Evolutionary conservation across 2,113 vertebrate genomes (phyloP), one percentile per base, ranked within the genome.

Genomic region (Catharus fuscescens): DNA sequence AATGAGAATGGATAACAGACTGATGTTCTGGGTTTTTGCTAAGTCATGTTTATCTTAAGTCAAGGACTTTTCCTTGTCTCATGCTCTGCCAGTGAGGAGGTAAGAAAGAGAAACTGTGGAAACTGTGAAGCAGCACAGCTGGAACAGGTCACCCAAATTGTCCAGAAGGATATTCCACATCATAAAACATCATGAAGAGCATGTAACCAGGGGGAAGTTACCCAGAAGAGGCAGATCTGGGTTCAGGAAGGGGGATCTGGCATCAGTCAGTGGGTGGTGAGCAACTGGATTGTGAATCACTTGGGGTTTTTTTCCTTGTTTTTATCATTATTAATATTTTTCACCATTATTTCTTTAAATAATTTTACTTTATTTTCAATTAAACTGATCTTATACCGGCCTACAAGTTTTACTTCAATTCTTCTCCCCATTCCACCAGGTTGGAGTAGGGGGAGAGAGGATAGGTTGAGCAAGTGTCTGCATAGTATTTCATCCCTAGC

Each of bases 201-300:
- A 40, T 65, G 10, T 57, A 48, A 57, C 29, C 1, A 19, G 8
- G 6, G 12, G 6, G 2, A 48, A 48, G 10, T 42, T 57, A 50
- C 8, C 31, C 19, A 42, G 24, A 57, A 31, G 10, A 20, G 19
- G 7, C 13, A 48, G 34, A 57, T 59, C 20, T 34, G 42, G 5
- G 8, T 29, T 42, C 25, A 50, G 42, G 34, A 34, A 42, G 10
- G 0, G 12, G 1, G 4, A 2, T 66, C 25, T 9, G 16, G 10
- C 25, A 42, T 42, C 16, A 50, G 24, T 50, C 16, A 31, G 19
- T 13, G 20, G 8, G 8, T 66, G 31, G 10, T 50, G 20, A 86
- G 20, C 6, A 42, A 34, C 2, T 50, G 16, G 13, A 50, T 42
- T 66, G 19, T 50, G 19, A 16, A 34, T 20, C 5, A 10, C 25